phyloP scores from a whole-genome alignment of 2,888 invertebrate species.

The Nineta flava region DNA sequence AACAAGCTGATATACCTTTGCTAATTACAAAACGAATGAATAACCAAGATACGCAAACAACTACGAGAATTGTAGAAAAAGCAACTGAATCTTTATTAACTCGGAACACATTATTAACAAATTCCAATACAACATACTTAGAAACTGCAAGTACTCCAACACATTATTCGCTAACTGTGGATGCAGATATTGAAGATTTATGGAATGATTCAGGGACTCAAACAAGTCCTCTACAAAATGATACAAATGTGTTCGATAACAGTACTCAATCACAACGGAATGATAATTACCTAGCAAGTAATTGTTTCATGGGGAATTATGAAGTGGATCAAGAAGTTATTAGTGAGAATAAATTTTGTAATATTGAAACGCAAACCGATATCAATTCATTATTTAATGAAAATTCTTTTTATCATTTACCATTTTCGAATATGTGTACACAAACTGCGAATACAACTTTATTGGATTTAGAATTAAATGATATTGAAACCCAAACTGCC shows the following conservation, averaged over 20 bases:
- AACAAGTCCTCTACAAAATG: conserved; percentile 20
- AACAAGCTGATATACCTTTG: conserved; percentile 11
- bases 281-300: not conserved
- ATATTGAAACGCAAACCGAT: conserved; percentile 45
- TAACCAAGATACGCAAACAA: conserved; percentile 13
- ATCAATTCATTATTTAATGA: conserved; percentile 23
- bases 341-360: conserved; percentile 25
- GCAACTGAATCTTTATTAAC: not conserved
- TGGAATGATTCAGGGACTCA: conserved; percentile 26
- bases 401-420: conserved; percentile 25
- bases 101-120: not conserved
- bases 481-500: conserved; percentile 48
- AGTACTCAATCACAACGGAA: conserved; percentile 15
- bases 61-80: conserved; percentile 13
- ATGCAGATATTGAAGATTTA: conserved; percentile 23
- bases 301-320: conserved; percentile 1
- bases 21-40: conserved; percentile 7
- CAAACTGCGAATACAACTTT: conserved; percentile 38
- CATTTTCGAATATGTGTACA: conserved; percentile 32
- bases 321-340: not conserved
- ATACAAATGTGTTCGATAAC: conserved; percentile 10
- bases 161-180: not conserved
- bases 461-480: conserved; percentile 36
- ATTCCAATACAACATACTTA: not conserved
- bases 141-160: not conserved